These are phyloP conservation scores for Sphaeramia orbicularis DNA, from an alignment of 2,797 vertebrate species.

Conservation along the genomic window DNA sequence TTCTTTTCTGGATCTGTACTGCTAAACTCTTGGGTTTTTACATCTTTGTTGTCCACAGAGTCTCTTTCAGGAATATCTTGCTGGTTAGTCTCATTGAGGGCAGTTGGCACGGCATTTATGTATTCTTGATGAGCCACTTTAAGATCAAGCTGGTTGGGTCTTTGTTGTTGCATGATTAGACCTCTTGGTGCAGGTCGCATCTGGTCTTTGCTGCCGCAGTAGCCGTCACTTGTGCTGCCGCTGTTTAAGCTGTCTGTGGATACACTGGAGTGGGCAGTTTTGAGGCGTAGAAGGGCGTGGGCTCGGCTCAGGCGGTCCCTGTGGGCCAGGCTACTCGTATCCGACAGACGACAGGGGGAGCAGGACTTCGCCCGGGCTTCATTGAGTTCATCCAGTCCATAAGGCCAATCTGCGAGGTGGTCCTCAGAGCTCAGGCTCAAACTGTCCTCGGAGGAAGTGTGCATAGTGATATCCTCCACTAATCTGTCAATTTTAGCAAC, in stretches of 20 bases:
- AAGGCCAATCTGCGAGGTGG: slow-evolving; percentile 93
- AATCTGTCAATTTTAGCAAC: slow-evolving; percentile 96
- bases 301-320: slow-evolving; percentile 87
- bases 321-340: slow-evolving; percentile 83
- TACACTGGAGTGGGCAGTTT: slow-evolving; percentile 90
- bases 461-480: slow-evolving; percentile 97
- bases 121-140: slow-evolving; percentile 84
- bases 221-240: slow-evolving; percentile 93
- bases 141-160: slow-evolving; percentile 94
- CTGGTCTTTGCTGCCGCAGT: slow-evolving; percentile 91
- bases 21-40: slow-evolving; percentile 60
- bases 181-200: slow-evolving; percentile 84
- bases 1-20: slow-evolving; percentile 82
- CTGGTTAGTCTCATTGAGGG: slow-evolving; percentile 58
- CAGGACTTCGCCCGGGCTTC: slow-evolving; percentile 93
- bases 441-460: slow-evolving; percentile 97
- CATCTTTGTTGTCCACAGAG: slow-evolving; percentile 80
- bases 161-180: slow-evolving; percentile 80
- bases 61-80: slow-evolving; percentile 84
- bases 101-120: slow-evolving; percentile 54
- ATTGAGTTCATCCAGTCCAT: slow-evolving; percentile 87
- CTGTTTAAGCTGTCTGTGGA: slow-evolving; percentile 98
- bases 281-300: slow-evolving; percentile 90
- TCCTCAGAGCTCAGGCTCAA: slow-evolving; percentile 98
- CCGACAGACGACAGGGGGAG: slow-evolving; percentile 91